Evolutionary conservation across 2,888 invertebrate genomes (phyloP).

Genomic region (Lacanobia oleracea): DNA sequence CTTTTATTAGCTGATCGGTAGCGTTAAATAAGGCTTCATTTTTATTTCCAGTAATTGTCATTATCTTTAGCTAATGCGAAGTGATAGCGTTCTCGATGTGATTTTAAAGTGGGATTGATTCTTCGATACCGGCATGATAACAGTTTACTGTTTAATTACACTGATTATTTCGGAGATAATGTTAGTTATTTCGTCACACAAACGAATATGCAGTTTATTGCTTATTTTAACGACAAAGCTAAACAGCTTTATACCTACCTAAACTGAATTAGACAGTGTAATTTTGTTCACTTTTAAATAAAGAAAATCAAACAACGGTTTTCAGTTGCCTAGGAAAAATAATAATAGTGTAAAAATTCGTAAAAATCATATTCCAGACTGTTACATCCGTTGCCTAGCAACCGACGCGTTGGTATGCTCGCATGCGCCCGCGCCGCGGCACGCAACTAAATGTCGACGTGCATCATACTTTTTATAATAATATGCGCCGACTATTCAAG

Average conservation of each 20-base stretch:
- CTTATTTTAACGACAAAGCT: neutral
- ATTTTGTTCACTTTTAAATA: neutral
- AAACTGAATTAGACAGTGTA: neutral
- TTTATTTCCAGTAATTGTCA: conserved; percentile 35
- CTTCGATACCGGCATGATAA: conserved; percentile 14
- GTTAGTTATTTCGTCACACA: neutral
- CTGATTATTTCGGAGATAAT: conserved; percentile 16
- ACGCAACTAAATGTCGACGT: conserved; percentile 62
- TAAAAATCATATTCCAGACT: conserved; percentile 49
- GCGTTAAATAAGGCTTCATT: conserved; percentile 19
- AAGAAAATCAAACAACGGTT: neutral
- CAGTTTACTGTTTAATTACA: conserved; percentile 22
- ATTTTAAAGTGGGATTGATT: conserved; percentile 50
- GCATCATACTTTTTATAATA: conserved; percentile 64
- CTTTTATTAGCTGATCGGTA: conserved; percentile 28
- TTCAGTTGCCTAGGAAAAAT: neutral
- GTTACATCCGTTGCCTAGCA: conserved; percentile 60
- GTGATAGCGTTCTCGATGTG: conserved; percentile 39
- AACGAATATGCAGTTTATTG: conserved; percentile 9
- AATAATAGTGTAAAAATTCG: neutral
- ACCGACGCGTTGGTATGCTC: conserved; percentile 61
- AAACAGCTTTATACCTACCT: neutral
- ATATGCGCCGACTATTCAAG: conserved; percentile 58
- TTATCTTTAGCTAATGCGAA: conserved; percentile 29
- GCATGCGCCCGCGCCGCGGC: conserved; percentile 50